phyloP scores from a whole-genome alignment of 2,888 invertebrate genomes.

The Drosophila neonasuta region DNA sequence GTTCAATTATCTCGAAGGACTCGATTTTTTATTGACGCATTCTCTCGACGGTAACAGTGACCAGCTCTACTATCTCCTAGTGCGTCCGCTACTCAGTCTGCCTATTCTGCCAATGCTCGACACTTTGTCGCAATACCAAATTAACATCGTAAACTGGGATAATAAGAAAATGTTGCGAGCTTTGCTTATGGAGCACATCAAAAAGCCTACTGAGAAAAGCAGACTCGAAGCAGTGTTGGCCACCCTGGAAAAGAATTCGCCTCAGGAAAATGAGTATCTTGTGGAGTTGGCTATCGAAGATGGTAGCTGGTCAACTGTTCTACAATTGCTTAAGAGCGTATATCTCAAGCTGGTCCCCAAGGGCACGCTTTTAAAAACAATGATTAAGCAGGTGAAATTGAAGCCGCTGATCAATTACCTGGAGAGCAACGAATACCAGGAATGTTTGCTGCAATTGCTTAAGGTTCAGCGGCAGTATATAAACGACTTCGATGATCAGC shows the following conservation, averaged over 20 bases:
- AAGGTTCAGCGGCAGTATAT: slow-evolving; percentile 84
- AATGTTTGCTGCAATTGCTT: slow-evolving; percentile 85
- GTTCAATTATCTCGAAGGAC: slow-evolving; percentile 72
- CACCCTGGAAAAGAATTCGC: neutral
- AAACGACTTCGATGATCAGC: slow-evolving; percentile 85
- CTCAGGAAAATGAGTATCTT: neutral
- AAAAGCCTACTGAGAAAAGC: neutral
- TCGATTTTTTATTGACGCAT: neutral
- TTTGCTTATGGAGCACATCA: neutral
- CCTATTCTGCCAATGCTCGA: slow-evolving; percentile 59
- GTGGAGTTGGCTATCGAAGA: neutral
- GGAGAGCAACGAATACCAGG: slow-evolving; percentile 79
- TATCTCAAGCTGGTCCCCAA: slow-evolving; percentile 83
- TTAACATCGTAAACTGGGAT: neutral
- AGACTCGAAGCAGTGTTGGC: neutral
- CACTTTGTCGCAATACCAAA: neutral
- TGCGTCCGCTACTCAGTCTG: slow-evolving; percentile 54
- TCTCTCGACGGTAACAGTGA: neutral
- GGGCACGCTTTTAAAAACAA: slow-evolving; percentile 46
- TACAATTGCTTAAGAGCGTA: slow-evolving; percentile 76
- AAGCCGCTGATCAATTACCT: neutral
- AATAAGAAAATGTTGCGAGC: neutral
- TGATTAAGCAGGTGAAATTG: neutral
- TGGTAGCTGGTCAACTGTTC: slow-evolving; percentile 4
- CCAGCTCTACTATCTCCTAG: slow-evolving; percentile 43